These are phyloP conservation scores for Acromyrmex echinatior DNA, from an alignment of 1,140 invertebrate species.

Conservation along the genomic window DNA sequence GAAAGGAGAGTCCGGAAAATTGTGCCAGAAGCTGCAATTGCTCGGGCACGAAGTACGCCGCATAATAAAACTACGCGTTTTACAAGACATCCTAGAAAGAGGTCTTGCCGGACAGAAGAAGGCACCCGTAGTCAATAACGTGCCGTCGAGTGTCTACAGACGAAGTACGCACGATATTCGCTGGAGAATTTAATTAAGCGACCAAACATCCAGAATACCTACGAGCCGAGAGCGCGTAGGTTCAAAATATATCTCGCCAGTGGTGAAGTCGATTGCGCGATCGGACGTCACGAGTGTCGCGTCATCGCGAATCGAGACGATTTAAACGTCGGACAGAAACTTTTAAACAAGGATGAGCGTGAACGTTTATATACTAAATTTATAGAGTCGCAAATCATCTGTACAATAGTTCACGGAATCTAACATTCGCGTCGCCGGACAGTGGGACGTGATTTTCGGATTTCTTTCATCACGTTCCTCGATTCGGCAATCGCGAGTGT, in stretches of 20 bases:
- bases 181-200: conserved; percentile 62
- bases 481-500: neutral
- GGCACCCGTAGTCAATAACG: conserved; percentile 46
- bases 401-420: neutral
- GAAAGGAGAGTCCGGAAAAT: neutral
- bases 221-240: conserved; percentile 20
- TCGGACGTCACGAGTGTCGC: conserved; percentile 35
- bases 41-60: neutral
- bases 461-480: neutral
- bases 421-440: neutral
- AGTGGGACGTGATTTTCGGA: neutral
- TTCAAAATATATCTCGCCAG: conserved; percentile 49
- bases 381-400: neutral
- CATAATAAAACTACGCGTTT: conserved; percentile 26
- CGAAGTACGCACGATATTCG: conserved; percentile 50
- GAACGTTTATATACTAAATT: neutral
- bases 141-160: conserved; percentile 20
- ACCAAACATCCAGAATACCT: conserved; percentile 42
- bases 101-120: neutral
- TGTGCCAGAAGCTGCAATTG: conserved; percentile 31
- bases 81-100: neutral
- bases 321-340: neutral
- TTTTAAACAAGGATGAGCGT: neutral
- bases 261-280: conserved; percentile 9
- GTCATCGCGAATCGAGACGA: neutral